Conservation (phyloP, 2,797 vertebrate genomes). For the Oreochromis grahami region DNA sequence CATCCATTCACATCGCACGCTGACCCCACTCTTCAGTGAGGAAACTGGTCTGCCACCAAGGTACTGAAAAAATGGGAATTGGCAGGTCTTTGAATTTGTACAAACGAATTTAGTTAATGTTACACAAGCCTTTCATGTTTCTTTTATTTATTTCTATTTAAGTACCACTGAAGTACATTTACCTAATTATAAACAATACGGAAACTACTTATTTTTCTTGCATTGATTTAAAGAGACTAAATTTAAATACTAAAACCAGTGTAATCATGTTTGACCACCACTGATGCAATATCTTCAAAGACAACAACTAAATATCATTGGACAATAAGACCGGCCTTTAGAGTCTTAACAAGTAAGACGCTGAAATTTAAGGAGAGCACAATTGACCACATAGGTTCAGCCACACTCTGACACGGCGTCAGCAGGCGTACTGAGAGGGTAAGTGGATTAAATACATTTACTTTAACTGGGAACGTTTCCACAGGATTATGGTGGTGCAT, state of each 20-base stretch:
- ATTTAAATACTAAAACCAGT: fast-evolving
- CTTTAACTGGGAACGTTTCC: not conserved
- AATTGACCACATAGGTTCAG: not conserved
- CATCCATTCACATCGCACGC: not conserved
- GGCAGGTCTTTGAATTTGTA: not conserved
- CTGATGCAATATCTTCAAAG: not conserved
- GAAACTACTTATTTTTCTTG: not conserved
- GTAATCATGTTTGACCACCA: not conserved
- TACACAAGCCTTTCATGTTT: not conserved
- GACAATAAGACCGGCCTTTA: no score
- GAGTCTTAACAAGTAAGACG: not conserved
- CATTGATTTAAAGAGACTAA: not conserved
- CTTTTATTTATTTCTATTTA: not conserved
- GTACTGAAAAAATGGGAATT: not conserved
- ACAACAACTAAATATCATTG: no score
- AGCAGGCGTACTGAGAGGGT: fast-evolving
- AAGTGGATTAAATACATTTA: not conserved
- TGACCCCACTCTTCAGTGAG: not conserved
- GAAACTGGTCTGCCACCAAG: not conserved
- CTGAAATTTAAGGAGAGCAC: not conserved
- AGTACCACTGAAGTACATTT: not conserved
- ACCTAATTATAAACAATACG: not conserved
- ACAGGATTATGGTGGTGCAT: not conserved
- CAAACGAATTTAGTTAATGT: not conserved
- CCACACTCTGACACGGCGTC: not conserved